Conservation (phyloP, 2,888 invertebrate genomes). For the Clivina fossor region DNA sequence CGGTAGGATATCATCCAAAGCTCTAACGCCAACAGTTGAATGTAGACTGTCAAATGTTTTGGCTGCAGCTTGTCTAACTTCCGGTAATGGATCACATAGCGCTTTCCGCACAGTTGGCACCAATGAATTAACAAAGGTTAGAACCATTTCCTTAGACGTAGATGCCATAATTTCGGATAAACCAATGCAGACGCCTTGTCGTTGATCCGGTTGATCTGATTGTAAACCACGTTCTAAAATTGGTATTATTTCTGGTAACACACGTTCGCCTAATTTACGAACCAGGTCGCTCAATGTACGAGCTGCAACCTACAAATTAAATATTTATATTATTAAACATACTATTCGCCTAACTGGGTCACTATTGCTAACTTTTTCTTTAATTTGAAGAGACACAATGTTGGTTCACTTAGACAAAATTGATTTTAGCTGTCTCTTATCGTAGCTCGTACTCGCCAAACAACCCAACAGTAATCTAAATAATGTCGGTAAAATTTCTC, state of each 20-base stretch:
- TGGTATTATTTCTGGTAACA: conserved; percentile 96
- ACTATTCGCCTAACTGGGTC: too few relatives aligned
- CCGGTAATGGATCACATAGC: conserved; percentile 88
- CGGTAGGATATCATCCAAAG: conserved; percentile 95
- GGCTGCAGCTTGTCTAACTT: conserved; percentile 92
- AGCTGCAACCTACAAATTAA: conserved; percentile 72
- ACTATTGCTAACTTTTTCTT: too few relatives aligned
- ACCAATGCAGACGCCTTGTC: conserved; percentile 98
- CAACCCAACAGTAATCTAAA: conserved; percentile 91
- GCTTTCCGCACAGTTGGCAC: conserved; percentile 95
- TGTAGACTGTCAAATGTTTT: conserved; percentile 96
- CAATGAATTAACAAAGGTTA: conserved; percentile 84
- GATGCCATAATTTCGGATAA: conserved; percentile 97
- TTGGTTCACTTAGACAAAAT: neutral
- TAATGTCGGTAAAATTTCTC: conserved; percentile 93
- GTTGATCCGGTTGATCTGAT: conserved; percentile 89
- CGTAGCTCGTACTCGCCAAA: conserved; percentile 93
- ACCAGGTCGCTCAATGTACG: conserved; percentile 96
- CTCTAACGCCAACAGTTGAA: conserved; percentile 88
- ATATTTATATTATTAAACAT: too few relatives aligned
- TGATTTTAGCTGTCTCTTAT: conserved; percentile 76
- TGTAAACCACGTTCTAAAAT: conserved; percentile 92
- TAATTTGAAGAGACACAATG: neutral
- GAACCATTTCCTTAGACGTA: conserved; percentile 91
- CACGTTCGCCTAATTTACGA: conserved; percentile 94